Evolutionary conservation across 2,888 invertebrate species (phyloP).

Genomic region (Cancer borealis): DNA sequence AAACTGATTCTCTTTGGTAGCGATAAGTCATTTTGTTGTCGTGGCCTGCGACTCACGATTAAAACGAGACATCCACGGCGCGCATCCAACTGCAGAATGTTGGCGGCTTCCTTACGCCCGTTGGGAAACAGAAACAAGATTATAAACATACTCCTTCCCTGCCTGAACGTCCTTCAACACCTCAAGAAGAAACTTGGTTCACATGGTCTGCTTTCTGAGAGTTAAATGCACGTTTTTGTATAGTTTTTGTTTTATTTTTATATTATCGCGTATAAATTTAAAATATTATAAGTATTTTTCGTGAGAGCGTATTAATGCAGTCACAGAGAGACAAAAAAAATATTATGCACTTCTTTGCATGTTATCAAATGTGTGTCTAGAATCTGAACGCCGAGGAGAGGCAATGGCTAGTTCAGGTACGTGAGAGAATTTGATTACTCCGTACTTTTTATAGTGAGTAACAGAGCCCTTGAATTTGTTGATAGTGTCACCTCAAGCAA

Average conservation of each 20-base stretch:
- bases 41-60: constrained; percentile 29
- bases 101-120: neutral
- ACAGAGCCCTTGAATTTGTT: neutral
- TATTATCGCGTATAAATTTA: neutral
- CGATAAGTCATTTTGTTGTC: constrained; percentile 9
- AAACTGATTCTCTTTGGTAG: neutral
- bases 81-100: neutral
- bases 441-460: neutral
- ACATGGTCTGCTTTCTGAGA: neutral
- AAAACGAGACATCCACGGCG: neutral
- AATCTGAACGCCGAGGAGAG: neutral
- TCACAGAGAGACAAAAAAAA: neutral
- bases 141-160: neutral
- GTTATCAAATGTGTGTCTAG: neutral
- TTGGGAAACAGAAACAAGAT: neutral
- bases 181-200: neutral
- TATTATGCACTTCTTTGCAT: neutral
- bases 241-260: neutral
- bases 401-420: neutral
- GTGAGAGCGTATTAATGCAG: neutral
- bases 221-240: neutral
- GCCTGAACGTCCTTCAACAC: neutral
- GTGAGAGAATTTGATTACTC: neutral
- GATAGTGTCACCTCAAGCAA: neutral
- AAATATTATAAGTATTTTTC: neutral